Conservation (phyloP, 2,797 vertebrate species). For the Phoxinus dragarum region DNA sequence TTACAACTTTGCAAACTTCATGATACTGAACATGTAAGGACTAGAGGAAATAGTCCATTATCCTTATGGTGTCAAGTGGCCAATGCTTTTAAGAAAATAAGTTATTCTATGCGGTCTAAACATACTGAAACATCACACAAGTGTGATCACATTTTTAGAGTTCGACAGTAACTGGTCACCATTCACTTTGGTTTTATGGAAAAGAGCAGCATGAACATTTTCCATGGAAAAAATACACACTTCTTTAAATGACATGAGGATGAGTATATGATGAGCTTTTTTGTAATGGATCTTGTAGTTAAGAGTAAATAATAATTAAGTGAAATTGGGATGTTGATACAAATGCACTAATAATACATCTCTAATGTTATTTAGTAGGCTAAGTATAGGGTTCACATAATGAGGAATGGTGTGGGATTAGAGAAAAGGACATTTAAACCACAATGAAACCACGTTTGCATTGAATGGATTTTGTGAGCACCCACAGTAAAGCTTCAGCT, state of each 20-base stretch:
- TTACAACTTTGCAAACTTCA: neutral
- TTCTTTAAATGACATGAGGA: neutral
- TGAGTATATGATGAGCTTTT: slow-evolving; percentile 6
- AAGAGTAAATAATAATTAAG: slow-evolving; percentile 30
- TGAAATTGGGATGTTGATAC: slow-evolving; percentile 10
- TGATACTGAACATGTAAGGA: neutral
- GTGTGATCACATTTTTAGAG: neutral
- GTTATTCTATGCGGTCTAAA: neutral
- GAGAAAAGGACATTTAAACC: slow-evolving; percentile 15
- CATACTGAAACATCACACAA: neutral
- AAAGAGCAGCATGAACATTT: neutral
- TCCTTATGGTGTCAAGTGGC: neutral
- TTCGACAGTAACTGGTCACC: neutral
- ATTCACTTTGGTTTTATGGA: neutral
- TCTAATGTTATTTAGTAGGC: slow-evolving; percentile 22
- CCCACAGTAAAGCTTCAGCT: slow-evolving; percentile 27
- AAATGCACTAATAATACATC: slow-evolving; percentile 19
- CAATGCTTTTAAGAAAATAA: neutral
- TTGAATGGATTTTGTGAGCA: slow-evolving; percentile 15
- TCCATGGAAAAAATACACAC: neutral
- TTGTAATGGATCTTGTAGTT: neutral
- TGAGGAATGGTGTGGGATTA: slow-evolving; percentile 27
- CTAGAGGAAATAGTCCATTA: neutral
- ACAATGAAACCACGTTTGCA: slow-evolving; percentile 3
- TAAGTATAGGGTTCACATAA: neutral